These are phyloP conservation scores for Acromyrmex echinatior DNA, from an alignment of 1,140 invertebrate species.

Conservation along the genomic window DNA sequence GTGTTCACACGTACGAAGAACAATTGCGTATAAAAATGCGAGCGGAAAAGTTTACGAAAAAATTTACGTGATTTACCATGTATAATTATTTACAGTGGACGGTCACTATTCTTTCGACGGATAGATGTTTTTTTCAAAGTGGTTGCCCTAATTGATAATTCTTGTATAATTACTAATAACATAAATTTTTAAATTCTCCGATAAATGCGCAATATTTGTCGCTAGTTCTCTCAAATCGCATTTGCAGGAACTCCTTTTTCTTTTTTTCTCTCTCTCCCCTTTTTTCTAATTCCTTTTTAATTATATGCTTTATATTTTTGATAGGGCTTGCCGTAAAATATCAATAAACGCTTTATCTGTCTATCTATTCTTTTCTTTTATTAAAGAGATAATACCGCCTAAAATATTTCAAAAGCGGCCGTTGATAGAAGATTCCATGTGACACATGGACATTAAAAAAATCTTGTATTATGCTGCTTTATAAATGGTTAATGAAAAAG, in stretches of 20 bases:
- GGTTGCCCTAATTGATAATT: neutral
- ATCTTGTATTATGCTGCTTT: slow-evolving; percentile 28
- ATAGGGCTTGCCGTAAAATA: too few relatives aligned
- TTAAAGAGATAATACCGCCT: neutral
- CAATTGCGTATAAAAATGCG: too few relatives aligned
- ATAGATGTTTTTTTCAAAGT: neutral
- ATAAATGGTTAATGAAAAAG: slow-evolving; percentile 48
- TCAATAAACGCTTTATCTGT: too few relatives aligned
- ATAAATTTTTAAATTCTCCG: neutral
- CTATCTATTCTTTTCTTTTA: neutral
- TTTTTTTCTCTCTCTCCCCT: neutral
- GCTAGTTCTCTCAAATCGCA: neutral
- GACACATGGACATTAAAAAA: slow-evolving; percentile 53
- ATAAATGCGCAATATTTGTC: slow-evolving; percentile 11
- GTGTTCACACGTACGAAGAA: neutral
- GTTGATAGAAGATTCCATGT: slow-evolving; percentile 34
- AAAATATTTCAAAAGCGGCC: neutral
- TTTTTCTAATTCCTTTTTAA: too few relatives aligned
- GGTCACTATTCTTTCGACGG: neutral
- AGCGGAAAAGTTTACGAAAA: neutral
- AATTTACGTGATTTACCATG: neutral
- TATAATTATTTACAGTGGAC: neutral
- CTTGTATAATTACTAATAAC: neutral
- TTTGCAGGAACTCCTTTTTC: neutral
- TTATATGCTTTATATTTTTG: too few relatives aligned